Conservation (phyloP, 1,140 invertebrate species). For the Mactra quadrangularis region DNA sequence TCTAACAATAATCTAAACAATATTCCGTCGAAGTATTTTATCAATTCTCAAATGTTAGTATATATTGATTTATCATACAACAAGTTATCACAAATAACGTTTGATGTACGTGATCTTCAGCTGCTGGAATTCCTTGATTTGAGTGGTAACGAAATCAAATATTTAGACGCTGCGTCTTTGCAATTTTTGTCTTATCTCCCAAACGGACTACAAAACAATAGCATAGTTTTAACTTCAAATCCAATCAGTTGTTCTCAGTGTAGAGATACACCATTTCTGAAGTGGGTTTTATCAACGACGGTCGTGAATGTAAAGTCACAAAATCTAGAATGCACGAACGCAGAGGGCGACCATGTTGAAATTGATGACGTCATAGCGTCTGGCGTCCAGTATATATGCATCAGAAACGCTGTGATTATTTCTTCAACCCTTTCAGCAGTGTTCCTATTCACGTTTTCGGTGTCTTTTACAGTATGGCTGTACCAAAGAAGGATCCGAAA, state of each 20-base stretch:
- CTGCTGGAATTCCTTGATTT: neutral
- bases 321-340: neutral
- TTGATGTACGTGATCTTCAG: neutral
- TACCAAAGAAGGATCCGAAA: no score
- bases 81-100: neutral
- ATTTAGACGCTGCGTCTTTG: neutral
- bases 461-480: no score
- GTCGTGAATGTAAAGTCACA: neutral
- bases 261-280: neutral
- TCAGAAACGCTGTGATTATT: neutral
- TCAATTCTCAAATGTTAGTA: neutral
- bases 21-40: neutral
- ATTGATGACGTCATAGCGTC: neutral
- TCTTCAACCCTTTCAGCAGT: neutral
- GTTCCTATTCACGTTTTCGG: neutral
- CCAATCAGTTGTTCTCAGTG: constrained; percentile 2
- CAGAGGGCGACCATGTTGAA: neutral
- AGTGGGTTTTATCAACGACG: neutral
- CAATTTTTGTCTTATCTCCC: neutral
- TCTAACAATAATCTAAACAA: neutral
- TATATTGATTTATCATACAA: constrained; percentile 1
- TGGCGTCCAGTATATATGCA: neutral
- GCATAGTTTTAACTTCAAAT: neutral
- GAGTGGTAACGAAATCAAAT: neutral
- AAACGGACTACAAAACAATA: neutral